Evolutionary conservation across 2,888 invertebrate species (phyloP).

Genomic region (Limnephilus rhombicus): DNA sequence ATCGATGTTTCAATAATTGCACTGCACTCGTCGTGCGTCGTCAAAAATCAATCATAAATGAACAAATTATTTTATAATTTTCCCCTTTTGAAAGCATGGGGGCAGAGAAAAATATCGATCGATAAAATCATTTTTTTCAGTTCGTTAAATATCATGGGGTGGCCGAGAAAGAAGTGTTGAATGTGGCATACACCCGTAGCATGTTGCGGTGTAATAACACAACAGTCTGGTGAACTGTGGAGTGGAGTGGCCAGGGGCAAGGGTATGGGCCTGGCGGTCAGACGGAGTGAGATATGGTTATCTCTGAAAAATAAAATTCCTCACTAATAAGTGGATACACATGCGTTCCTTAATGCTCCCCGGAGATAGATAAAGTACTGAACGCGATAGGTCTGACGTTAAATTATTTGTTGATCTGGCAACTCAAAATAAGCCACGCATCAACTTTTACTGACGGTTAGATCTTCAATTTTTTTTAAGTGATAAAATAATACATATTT

Average conservation of each 20-base stretch:
- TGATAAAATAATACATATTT: too few relatives aligned
- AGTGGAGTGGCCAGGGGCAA: slow-evolving; percentile 23
- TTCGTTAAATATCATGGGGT: slow-evolving; percentile 22
- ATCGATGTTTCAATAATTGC: too few relatives aligned
- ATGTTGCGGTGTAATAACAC: slow-evolving; percentile 5
- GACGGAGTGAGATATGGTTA: slow-evolving; percentile 51
- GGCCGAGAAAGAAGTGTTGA: slow-evolving; percentile 19
- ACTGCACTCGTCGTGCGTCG: too few relatives aligned
- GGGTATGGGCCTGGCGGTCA: neutral
- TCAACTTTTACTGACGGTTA: neutral
- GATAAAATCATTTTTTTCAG: neutral
- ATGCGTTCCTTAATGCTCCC: slow-evolving; percentile 47
- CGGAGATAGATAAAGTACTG: slow-evolving; percentile 30
- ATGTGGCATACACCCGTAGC: slow-evolving; percentile 7
- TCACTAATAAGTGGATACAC: slow-evolving; percentile 56
- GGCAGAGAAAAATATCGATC: neutral
- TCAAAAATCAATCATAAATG: too few relatives aligned
- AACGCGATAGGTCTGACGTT: slow-evolving; percentile 16
- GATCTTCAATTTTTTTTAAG: neutral
- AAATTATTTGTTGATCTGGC: slow-evolving; percentile 22
- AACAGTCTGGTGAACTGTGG: slow-evolving; percentile 5
- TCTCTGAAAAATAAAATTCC: slow-evolving; percentile 56
- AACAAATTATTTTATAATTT: neutral
- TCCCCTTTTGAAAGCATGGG: neutral
- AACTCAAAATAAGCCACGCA: slow-evolving; percentile 1